These are phyloP conservation scores for Gymnothorax reevesii DNA, from an alignment of 2,797 vertebrate species.

Conservation along the genomic window DNA sequence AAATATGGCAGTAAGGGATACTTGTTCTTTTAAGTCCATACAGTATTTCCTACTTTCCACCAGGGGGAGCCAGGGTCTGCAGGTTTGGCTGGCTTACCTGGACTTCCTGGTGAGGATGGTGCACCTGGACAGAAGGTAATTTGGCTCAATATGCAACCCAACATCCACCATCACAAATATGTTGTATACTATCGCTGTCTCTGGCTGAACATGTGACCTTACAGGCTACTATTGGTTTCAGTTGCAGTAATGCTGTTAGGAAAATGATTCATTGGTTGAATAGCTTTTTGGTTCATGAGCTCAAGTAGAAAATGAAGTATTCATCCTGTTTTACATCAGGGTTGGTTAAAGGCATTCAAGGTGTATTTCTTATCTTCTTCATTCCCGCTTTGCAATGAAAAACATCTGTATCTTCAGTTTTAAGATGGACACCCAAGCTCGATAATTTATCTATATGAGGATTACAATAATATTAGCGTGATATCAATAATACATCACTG, in stretches of 20 bases:
- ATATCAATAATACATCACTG: too few relatives aligned
- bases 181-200: not conserved
- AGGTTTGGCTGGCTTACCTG: slow-evolving; percentile 83
- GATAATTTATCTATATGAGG: too few relatives aligned
- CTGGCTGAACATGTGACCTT: not conserved
- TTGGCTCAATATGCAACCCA: not conserved
- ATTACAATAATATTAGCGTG: too few relatives aligned
- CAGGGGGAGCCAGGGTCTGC: slow-evolving; percentile 84
- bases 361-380: too few relatives aligned
- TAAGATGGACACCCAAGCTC: too few relatives aligned
- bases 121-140: slow-evolving; percentile 86
- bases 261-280: not conserved
- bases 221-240: not conserved
- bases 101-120: slow-evolving; percentile 89
- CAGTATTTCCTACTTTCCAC: slow-evolving; percentile 20
- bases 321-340: too few relatives aligned
- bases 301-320: too few relatives aligned
- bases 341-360: too few relatives aligned
- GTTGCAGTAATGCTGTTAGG: not conserved
- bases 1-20: not conserved
- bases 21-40: not conserved
- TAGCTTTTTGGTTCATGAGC: too few relatives aligned
- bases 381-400: too few relatives aligned
- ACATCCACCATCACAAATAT: not conserved
- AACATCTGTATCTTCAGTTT: too few relatives aligned